A percentile compares a stretch with the other conserved stretches of the same genome.
These are phyloP conservation scores for Pogonomyrmex californicus DNA, from an alignment of 1,140 invertebrate genomes.

Conservation along the genomic window DNA sequence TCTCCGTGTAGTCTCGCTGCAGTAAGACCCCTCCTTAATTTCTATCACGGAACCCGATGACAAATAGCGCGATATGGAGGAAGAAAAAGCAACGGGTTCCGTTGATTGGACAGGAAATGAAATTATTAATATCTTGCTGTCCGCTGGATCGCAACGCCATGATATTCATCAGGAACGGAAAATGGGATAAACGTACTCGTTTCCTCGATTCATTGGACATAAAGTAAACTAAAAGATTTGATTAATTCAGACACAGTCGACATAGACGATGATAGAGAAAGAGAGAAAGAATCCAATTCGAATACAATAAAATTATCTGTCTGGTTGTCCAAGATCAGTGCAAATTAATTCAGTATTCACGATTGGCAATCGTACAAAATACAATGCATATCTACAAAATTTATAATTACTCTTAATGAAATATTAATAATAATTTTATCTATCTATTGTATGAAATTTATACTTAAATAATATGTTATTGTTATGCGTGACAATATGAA, in stretches of 20 bases:
- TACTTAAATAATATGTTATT: slow-evolving; percentile 5
- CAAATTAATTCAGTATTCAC: slow-evolving; percentile 12
- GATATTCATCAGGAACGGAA: slow-evolving; percentile 34
- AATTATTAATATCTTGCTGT: slow-evolving; percentile 64
- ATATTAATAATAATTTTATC: background rate
- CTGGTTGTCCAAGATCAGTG: slow-evolving; percentile 10
- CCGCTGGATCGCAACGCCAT: slow-evolving; percentile 21
- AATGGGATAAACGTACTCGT: background rate
- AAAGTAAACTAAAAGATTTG: slow-evolving; percentile 40
- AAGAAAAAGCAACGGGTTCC: slow-evolving; percentile 44
- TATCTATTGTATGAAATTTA: background rate
- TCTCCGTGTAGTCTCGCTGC: slow-evolving; percentile 42
- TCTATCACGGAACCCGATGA: slow-evolving; percentile 55
- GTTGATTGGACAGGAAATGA: slow-evolving; percentile 49
- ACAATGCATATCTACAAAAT: background rate
- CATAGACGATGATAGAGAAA: background rate
- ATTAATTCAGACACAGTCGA: slow-evolving; percentile 3
- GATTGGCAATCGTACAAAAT: background rate
- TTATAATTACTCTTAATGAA: background rate
- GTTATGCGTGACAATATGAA: slow-evolving; percentile 6
- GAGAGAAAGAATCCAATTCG: slow-evolving; percentile 11
- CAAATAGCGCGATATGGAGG: slow-evolving; percentile 28
- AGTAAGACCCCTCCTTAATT: slow-evolving; percentile 57
- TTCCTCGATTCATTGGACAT: slow-evolving; percentile 3
- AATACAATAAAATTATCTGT: slow-evolving; percentile 9